Evolutionary conservation across 2,888 invertebrate species (phyloP), one percentile per base, ranked within the genome.

Genomic region (Azorinus chamasolen): DNA sequence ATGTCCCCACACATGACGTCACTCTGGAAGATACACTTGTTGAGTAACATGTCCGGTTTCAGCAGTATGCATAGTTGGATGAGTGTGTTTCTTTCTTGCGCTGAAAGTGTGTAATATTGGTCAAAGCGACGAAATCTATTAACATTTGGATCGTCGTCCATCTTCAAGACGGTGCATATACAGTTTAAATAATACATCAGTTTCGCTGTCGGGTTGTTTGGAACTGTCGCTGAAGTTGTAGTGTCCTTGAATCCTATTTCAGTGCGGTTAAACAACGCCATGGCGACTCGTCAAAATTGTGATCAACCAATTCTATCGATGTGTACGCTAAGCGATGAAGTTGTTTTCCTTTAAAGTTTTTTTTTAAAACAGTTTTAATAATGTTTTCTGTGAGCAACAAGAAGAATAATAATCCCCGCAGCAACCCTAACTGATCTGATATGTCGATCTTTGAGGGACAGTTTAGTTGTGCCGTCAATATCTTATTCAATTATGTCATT

Each of bases 151-250:
- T 51, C 46, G 27, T 74, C 71, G 20, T 64, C 55, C 1, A 81
- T 32, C 14, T 77, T 66, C 1, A 81, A 41, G 0, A 81, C 69
- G 14, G 37, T 14, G 50, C 75, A 78, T 22, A 81, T 72, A 45
- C 77, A 75, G 20, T 75, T 66, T 16, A 81, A 45, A 39, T 81
- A 81, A 32, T 71, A 81, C 81, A 81, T 78, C 46, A 78, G 61
- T n/a, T 55, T 64, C 1, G 81, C 81, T 12, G 58, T 71, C 8
- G 77, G 77, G 54, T 77, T 48, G n/a, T 64, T 37, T 1, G 81
- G 69, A 0, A 81, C 39, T 12, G 51, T 62, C 2, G 70, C 76
- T 16, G 43, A 37, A 3, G 14, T 20, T 18, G 70, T 70, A 16
- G 66, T 55, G 25, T 70, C 70, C 16, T 41, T 45, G 3, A 75